phyloP scores from a whole-genome alignment of 2,797 vertebrate genomes.

The Morus bassanus region DNA sequence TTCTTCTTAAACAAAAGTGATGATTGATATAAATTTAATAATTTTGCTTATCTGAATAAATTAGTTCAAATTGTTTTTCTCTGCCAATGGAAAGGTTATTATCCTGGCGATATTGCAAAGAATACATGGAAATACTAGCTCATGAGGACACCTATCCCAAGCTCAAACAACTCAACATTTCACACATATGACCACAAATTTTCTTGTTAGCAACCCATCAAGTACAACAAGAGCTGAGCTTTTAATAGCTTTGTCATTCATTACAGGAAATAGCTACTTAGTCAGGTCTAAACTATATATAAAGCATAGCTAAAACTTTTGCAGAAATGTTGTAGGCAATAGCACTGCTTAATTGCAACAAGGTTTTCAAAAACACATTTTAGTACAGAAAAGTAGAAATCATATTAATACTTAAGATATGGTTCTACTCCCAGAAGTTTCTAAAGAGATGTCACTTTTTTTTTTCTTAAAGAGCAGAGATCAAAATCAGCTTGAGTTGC shows the following conservation, averaged over 20 bases:
- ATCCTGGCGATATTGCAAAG: background rate
- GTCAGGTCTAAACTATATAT: background rate
- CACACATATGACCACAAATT: background rate
- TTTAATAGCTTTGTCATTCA: slow-evolving; percentile 4
- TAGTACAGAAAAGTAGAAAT: background rate
- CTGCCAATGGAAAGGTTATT: background rate
- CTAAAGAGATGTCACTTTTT: background rate
- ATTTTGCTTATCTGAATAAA: background rate
- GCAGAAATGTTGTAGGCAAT: background rate
- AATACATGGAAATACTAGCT: background rate
- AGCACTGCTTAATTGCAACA: background rate
- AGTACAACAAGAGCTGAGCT: background rate
- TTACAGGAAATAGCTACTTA: slow-evolving; percentile 13
- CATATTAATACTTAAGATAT: background rate
- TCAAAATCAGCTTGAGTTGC: background rate
- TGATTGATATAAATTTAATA: background rate
- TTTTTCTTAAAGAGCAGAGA: background rate
- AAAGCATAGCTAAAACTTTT: background rate
- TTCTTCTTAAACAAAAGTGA: background rate
- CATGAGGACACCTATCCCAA: background rate
- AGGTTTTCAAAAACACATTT: background rate
- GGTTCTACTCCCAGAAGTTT: background rate
- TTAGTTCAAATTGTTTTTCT: background rate
- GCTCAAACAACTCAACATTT: background rate
- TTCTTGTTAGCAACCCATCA: background rate